Conservation (phyloP, 2,113 vertebrate species). For the Syngnathus typhle region DNA sequence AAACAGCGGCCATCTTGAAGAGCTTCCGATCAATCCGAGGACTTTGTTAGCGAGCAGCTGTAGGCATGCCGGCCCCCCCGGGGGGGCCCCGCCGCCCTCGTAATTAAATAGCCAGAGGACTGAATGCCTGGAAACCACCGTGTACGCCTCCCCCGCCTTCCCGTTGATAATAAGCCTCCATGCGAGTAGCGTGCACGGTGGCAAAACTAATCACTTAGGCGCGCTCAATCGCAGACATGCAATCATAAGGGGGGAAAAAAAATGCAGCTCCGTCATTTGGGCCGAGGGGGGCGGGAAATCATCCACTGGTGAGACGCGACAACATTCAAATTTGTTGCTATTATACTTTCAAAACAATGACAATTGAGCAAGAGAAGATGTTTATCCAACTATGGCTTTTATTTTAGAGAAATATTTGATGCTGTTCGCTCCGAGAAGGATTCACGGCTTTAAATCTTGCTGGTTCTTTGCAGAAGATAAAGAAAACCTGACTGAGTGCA, state of each 20-base stretch:
- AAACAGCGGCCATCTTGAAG: conserved; percentile 33
- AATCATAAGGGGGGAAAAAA: conserved; percentile 19
- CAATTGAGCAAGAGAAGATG: neutral
- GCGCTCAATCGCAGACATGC: conserved; percentile 34
- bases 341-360: no score
- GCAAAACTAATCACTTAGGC: conserved; percentile 61
- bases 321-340: neutral
- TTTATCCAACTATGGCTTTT: neutral
- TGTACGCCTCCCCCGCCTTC: conserved; percentile 30
- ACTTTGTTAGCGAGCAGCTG: conserved; percentile 56
- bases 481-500: no score
- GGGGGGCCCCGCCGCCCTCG: conserved; percentile 39
- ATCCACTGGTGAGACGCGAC: neutral
- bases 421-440: no score
- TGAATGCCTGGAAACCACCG: conserved; percentile 40
- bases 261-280: conserved; percentile 35
- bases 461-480: no score
- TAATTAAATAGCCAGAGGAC: conserved; percentile 62
- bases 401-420: no score
- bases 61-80: conserved; percentile 35
- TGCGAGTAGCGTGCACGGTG: conserved; percentile 31
- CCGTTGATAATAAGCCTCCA: conserved; percentile 37
- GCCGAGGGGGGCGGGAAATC: conserved; percentile 17
- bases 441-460: no score
- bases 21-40: conserved; percentile 57